Percentiles rank a stretch among this genome's conserved stretches.
Evolutionary conservation across 2,113 vertebrate species (phyloP).

Genomic region (Ariopsis seemanni): DNA sequence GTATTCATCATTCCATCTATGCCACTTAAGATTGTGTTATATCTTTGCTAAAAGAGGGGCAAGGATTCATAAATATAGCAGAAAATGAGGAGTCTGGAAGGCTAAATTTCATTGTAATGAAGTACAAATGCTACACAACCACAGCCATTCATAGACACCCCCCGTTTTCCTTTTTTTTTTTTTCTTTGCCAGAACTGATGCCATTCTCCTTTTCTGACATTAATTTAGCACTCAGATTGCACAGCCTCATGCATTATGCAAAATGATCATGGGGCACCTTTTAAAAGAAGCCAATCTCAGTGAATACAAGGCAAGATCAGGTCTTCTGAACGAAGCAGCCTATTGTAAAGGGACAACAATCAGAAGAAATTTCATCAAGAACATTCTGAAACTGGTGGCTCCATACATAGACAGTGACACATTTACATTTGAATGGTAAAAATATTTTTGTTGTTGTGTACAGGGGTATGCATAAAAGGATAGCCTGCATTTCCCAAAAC

Average conservation of each 20-base stretch:
- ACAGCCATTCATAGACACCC: constrained; percentile 28
- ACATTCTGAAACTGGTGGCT: constrained; percentile 54
- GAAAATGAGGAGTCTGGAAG: background rate
- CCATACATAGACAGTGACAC: constrained; percentile 29
- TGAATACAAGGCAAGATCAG: constrained; percentile 63
- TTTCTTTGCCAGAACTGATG: constrained; percentile 33
- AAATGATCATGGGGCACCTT: constrained; percentile 65
- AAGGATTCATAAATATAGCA: constrained; percentile 23
- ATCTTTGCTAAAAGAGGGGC: constrained; percentile 16
- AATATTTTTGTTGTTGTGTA: background rate
- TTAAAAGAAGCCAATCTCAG: constrained; percentile 69
- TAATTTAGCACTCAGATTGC: constrained; percentile 49
- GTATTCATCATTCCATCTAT: background rate
- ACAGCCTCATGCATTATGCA: constrained; percentile 52
- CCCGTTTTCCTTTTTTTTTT: constrained; percentile 36
- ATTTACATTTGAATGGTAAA: constrained; percentile 12
- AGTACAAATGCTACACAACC: constrained; percentile 32
- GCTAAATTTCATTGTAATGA: constrained; percentile 19
- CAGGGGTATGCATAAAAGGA: background rate
- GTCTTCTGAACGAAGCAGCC: constrained; percentile 60
- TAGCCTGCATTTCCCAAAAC: background rate
- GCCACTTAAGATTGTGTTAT: background rate
- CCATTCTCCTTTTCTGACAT: constrained; percentile 46
- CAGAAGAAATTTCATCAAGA: constrained; percentile 59
- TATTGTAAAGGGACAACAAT: constrained; percentile 61